Evolutionary conservation across 1,140 invertebrate genomes (phyloP), one percentile per base, ranked within the genome.

Genomic region (Aphelenchoides avenae): DNA sequence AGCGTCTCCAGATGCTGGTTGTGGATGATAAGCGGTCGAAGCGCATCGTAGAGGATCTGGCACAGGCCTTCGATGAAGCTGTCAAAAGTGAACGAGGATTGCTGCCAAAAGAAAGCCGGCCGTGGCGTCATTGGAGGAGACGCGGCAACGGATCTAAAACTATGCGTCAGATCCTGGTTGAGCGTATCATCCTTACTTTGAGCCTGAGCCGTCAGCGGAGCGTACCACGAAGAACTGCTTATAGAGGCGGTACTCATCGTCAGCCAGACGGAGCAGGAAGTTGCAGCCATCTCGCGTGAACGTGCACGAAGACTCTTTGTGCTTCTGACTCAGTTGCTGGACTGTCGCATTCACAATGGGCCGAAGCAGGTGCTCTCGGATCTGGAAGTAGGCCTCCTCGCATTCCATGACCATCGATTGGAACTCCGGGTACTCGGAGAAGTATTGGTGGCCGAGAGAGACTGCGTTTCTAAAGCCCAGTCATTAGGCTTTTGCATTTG

Each of bases 1-100:
- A 98, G 79, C 0, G 93, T 95, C 82, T 99, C 94, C 67, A 98
- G 81, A 80, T 98, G 93, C 77, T 93, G 91, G 44, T 97, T 89
- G 73, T 94, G 89, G 60, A 98, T 94, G 33, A 99, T 87, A 49
- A 89, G 85, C 1, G 95, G 92, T n/a, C 94, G 82, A 50, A 98
- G 78, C 1, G 85, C 86, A 74, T 99, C 93, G 75, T 98, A 98
- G 5, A 98, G 76, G 41, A 86, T 85, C 13, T 85, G 87, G 75
- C 91, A 97, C 0, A 98, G 77, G 0, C 84, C 84, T 65, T 89
- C 88, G 24, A 97, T 72, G 75, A 84, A 86, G n/a, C 78, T 70
- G 63, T 80, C 81, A 55, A 62, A 73, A 5, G 65, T 30, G 29
- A 29, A 41, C 31, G 26, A 55, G 36, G 40, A 53, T 39, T 60